Base-by-base conservation (phyloP, 2,113 vertebrate species). In the Pavo muticus region DNA sequence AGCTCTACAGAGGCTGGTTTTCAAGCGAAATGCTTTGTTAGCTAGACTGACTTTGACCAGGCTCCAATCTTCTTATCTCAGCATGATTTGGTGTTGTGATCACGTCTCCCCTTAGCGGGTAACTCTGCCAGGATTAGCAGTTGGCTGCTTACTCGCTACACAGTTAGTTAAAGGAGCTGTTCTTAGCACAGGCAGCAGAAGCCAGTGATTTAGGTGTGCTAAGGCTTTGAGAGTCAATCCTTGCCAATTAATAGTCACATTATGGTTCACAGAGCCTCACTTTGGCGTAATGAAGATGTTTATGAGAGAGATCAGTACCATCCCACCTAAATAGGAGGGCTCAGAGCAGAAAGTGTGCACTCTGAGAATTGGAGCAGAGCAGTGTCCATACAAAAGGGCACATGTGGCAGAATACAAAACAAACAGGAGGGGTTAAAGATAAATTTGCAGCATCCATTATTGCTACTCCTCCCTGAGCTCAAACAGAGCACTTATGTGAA, bases 101-200 rank as follows among this genome's bases (percentile, higher is more conserved):
- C 75, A 19, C 59, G 48, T 70, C 89, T 91, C 87, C 92, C 71
- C 85, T 78, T 40, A 71, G 86, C 0, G 16, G 37, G 87, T 84
- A 57, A 63, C 89, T 68, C 70, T 68, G 67, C 11, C 2, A 81
- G 94, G 91, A 87, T 65, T 91, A 91, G 57, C 86, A 92, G 88
- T 60, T 85, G 54, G 27, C 78, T 84, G 57, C 63, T 92, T 29
- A 35, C 89, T 87, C 84, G n/a, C 76, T 84, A 91, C 59, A 7
- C 78, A 54, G 21, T 18, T 45, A 40, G 16, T 18, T 45, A 40
- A 27, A 88, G 72, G 45, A 54, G 29, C 47, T 86, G 27, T 90
- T 92, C 86, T 71, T 64, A 78, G 75, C 56, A 44, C 72, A 64
- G 74, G 25, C 60, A 35, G 1, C 18, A 80, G 74, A 70, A 77